A percentile compares a stretch with the other conserved stretches of the same genome.
Conservation (phyloP, 2,797 vertebrate genomes). For the Lindbergichthys nudifrons region DNA sequence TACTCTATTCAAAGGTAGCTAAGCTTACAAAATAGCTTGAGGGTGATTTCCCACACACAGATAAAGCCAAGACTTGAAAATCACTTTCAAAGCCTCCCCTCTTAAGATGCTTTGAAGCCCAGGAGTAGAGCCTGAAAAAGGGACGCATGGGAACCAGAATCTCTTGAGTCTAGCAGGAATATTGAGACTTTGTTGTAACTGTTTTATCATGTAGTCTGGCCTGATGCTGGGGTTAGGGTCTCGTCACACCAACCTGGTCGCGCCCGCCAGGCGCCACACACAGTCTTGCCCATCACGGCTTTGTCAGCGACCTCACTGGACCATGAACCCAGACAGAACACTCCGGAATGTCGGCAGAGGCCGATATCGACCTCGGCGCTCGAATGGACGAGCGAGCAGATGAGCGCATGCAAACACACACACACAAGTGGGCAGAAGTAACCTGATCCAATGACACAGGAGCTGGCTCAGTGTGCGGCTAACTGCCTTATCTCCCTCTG, state of each 20-base stretch:
- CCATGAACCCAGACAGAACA: constrained; percentile 81
- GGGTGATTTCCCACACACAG: constrained; percentile 80
- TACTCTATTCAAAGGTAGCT: constrained; percentile 79
- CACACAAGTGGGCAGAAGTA: constrained; percentile 57
- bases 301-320: constrained; percentile 83
- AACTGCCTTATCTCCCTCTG: constrained; percentile 83
- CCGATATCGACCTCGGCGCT: constrained; percentile 66
- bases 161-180: constrained; percentile 53
- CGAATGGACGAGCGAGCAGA: constrained; percentile 67
- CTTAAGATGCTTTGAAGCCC: constrained; percentile 78
- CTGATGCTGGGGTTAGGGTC: constrained; percentile 35
- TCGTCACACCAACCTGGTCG: constrained; percentile 50
- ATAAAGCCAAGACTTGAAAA: constrained; percentile 80
- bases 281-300: constrained; percentile 67
- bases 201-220: constrained; percentile 25
- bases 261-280: constrained; percentile 77
- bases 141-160: constrained; percentile 51
- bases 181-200: constrained; percentile 43
- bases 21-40: constrained; percentile 79
- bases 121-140: constrained; percentile 63
- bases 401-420: constrained; percentile 59
- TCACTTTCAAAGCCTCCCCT: constrained; percentile 79
- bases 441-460: constrained; percentile 82
- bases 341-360: constrained; percentile 78
- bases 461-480: constrained; percentile 80